Conservation (phyloP, 2,888 invertebrate genomes). For the Malthinus seriepunctatus region DNA sequence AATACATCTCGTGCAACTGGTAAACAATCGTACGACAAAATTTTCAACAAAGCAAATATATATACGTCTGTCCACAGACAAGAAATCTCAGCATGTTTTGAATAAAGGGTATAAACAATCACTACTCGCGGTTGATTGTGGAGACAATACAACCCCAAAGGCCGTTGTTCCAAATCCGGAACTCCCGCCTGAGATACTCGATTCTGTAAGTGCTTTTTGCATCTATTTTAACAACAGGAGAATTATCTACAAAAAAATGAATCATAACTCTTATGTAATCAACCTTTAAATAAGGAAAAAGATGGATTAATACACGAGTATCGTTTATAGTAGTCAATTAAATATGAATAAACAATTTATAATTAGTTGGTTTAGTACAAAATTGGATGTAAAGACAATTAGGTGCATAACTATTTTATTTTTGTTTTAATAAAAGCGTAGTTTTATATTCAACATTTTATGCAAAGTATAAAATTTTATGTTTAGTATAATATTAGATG, state of each 20-base stretch:
- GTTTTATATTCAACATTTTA: not conserved
- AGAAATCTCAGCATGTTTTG: slow-evolving; percentile 37
- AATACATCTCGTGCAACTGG: slow-evolving; percentile 22
- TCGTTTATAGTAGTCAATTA: too few species aligned
- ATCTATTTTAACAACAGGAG: slow-evolving; percentile 19
- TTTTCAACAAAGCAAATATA: slow-evolving; percentile 31
- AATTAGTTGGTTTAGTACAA: too few species aligned
- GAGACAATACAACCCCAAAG: slow-evolving; percentile 30
- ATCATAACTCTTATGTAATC: slow-evolving; percentile 17
- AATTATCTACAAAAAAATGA: slow-evolving; percentile 21
- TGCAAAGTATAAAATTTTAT: not conserved
- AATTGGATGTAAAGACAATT: too few species aligned
- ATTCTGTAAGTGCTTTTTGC: slow-evolving; percentile 29
- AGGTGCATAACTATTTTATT: too few species aligned
- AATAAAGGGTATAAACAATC: slow-evolving; percentile 32
- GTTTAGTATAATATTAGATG: slow-evolving; percentile 5
- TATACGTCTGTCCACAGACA: slow-evolving; percentile 36
- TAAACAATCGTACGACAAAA: slow-evolving; percentile 25
- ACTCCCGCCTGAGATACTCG: slow-evolving; percentile 29
- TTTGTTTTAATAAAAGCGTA: too few species aligned
- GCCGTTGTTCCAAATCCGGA: slow-evolving; percentile 29
- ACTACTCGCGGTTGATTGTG: slow-evolving; percentile 29
- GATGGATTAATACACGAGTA: too few species aligned
- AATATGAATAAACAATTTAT: too few species aligned
- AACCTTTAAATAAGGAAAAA: not conserved